These are phyloP conservation scores for Listrodromus nycthemerus DNA, from an alignment of 2,888 invertebrate genomes.

Conservation along the genomic window DNA sequence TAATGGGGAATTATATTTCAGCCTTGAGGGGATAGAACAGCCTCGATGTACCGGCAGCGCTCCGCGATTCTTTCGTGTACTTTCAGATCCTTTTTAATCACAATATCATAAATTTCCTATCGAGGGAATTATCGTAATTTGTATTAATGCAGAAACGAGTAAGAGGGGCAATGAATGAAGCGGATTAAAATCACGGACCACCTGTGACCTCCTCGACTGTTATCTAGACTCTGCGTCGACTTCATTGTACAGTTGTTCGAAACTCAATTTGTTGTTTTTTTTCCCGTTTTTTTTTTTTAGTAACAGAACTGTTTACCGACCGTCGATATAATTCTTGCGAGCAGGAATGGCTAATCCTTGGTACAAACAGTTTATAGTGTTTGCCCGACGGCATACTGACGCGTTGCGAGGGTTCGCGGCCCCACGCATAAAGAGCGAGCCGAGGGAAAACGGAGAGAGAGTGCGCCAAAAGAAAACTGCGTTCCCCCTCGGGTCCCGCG, in stretches of 20 bases:
- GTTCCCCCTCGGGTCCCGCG: slow-evolving; percentile 75
- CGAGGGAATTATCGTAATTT: slow-evolving; percentile 39
- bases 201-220: slow-evolving; percentile 66
- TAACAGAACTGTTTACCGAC: slow-evolving; percentile 43
- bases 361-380: slow-evolving; percentile 82
- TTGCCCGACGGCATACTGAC: slow-evolving; percentile 72
- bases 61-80: slow-evolving; percentile 3
- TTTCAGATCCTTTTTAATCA: slow-evolving; percentile 29
- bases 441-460: slow-evolving; percentile 49
- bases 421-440: slow-evolving; percentile 28
- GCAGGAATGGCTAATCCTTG: slow-evolving; percentile 77
- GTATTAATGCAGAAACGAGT: slow-evolving; percentile 22
- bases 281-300: slow-evolving; percentile 8
- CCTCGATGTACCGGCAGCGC: neutral
- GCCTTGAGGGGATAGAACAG: neutral
- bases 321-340: slow-evolving; percentile 72
- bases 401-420: slow-evolving; percentile 32
- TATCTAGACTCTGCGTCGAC: neutral
- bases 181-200: slow-evolving; percentile 64
- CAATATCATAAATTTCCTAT: slow-evolving; percentile 47
- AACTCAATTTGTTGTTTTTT: slow-evolving; percentile 38
- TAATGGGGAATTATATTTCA: slow-evolving; percentile 13
- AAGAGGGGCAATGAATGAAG: neutral
- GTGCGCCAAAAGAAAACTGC: slow-evolving; percentile 36
- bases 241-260: neutral